Percentiles rank a stretch among this genome's conserved stretches.
Evolutionary conservation across 2,888 invertebrate species (phyloP).

Genomic region (Drosophila borborema): DNA sequence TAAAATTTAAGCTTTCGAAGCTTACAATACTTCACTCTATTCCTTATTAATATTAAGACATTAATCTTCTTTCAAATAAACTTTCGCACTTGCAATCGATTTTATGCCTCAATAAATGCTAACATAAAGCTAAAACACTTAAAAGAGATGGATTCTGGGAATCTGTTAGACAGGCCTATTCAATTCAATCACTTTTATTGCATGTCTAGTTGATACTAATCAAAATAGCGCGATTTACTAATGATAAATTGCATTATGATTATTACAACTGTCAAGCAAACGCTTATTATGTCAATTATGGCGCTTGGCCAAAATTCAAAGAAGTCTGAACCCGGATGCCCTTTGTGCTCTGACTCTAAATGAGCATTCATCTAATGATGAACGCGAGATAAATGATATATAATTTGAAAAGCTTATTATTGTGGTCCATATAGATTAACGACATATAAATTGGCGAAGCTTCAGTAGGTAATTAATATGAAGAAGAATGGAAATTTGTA

Average conservation of each 20-base stretch:
- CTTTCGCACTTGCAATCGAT: too few relatives aligned
- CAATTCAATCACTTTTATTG: neutral
- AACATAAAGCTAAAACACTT: too few relatives aligned
- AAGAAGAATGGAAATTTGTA: neutral
- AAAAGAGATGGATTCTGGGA: neutral
- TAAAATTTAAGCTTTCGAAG: too few relatives aligned
- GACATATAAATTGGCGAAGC: neutral
- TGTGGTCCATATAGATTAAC: neutral
- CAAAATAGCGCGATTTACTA: neutral
- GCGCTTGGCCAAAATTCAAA: constrained; percentile 1
- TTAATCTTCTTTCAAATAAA: too few relatives aligned
- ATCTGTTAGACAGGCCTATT: neutral
- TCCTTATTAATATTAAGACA: too few relatives aligned
- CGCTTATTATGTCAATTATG: neutral
- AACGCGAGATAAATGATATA: neutral
- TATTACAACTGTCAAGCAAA: neutral
- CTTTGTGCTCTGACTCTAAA: neutral
- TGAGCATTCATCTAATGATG: neutral
- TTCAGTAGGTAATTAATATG: neutral
- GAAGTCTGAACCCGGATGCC: neutral
- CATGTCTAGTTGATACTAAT: neutral
- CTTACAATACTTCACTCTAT: too few relatives aligned
- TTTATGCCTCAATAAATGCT: too few relatives aligned
- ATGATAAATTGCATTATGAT: neutral
- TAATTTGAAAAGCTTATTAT: neutral